Conservation (phyloP, 2,797 vertebrate species). For the Poecilia picta region DNA sequence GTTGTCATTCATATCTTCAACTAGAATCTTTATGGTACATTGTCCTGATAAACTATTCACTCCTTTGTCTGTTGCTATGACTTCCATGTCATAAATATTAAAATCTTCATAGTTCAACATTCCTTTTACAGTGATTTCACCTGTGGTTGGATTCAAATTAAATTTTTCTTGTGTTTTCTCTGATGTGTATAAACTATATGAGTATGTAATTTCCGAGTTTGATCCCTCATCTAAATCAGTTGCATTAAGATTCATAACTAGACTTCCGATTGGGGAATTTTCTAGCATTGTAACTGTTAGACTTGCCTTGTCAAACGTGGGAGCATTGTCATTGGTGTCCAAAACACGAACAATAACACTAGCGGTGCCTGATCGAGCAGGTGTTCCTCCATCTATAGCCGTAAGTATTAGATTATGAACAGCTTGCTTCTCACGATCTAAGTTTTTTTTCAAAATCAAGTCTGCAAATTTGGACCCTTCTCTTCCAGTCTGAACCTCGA, state of each 20-base stretch:
- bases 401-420: constrained; percentile 71
- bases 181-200: constrained; percentile 76
- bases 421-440: constrained; percentile 66
- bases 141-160: constrained; percentile 69
- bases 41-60: constrained; percentile 71
- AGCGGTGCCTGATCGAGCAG: constrained; percentile 75
- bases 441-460: constrained; percentile 58
- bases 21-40: constrained; percentile 73
- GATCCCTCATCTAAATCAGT: constrained; percentile 73
- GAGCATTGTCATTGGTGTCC: constrained; percentile 82
- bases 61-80: constrained; percentile 81
- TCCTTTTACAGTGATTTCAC: constrained; percentile 81
- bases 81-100: constrained; percentile 82
- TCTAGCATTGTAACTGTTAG: constrained; percentile 72
- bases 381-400: constrained; percentile 74
- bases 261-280: constrained; percentile 73
- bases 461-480: constrained; percentile 69
- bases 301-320: constrained; percentile 74
- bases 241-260: constrained; percentile 80
- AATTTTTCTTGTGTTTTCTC: constrained; percentile 77
- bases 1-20: constrained; percentile 82
- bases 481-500: constrained; percentile 66
- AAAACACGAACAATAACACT: constrained; percentile 77
- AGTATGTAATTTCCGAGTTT: constrained; percentile 65
- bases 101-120: constrained; percentile 85